phyloP scores from a whole-genome alignment of 2,797 vertebrate species.

The Synanceia verrucosa region DNA sequence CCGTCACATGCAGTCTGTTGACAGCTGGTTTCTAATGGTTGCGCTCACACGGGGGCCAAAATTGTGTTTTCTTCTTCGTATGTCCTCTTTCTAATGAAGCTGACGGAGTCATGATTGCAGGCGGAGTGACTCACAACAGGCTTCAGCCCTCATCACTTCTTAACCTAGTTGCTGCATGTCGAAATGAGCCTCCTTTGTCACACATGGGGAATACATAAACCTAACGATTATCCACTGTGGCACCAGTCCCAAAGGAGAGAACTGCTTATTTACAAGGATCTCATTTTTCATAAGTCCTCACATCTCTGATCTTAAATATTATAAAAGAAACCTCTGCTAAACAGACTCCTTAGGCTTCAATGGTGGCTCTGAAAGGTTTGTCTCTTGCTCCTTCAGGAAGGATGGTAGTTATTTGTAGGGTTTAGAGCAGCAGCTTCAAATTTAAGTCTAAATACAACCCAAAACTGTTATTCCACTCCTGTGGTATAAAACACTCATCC shows the following conservation, averaged over 20 bases:
- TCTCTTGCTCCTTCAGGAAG: neutral
- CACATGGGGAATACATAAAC: conserved; percentile 10
- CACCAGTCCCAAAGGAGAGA: neutral
- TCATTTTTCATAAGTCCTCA: neutral
- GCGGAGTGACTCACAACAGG: conserved; percentile 19
- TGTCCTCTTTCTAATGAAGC: conserved; percentile 8
- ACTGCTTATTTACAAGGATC: conserved; percentile 1
- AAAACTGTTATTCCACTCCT: too few species aligned
- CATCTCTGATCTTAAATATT: neutral
- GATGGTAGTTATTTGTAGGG: fast-evolving
- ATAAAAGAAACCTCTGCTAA: neutral
- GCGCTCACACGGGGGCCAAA: neutral
- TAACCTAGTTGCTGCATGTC: conserved; percentile 17
- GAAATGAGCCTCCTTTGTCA: conserved; percentile 26
- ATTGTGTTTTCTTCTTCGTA: conserved; percentile 11
- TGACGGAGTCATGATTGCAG: conserved; percentile 4
- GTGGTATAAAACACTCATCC: too few species aligned
- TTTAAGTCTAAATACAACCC: too few species aligned
- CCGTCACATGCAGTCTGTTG: conserved; percentile 34
- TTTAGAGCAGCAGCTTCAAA: neutral
- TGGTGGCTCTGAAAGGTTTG: neutral
- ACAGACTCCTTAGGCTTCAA: neutral
- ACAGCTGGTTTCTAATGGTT: conserved; percentile 49
- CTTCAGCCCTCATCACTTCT: conserved; percentile 36
- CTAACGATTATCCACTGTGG: conserved; percentile 19